Evolutionary conservation across 2,888 invertebrate species (phyloP), one percentile per base, ranked within the genome.

Genomic region (Heliothis peltigera): DNA sequence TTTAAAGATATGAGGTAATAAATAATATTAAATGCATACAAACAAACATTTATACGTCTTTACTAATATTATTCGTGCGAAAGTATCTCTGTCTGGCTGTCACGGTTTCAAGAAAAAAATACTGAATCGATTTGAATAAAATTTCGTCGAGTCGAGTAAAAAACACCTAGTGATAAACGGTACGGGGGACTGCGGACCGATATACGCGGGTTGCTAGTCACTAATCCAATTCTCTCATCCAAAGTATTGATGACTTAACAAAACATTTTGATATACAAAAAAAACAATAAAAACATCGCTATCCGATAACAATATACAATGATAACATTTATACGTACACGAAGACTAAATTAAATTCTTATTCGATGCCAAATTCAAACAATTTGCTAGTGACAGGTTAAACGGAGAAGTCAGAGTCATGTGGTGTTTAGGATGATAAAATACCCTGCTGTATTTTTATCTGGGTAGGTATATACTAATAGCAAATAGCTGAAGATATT

Each of bases 281-380:
- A 47, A 22, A 47, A 47, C 19, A 49, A 32, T 49, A 28, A 52
- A 52, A 21, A 25, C 7, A 21, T 25, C 42, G 8, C 12, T 12
- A 22, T 17, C 10, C 8, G n/a, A 8, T 22, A 5, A 42, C 22
- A 42, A 39, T 52, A 35, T 35, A 12, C 35, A 35, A 35, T 15
- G 35, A 35, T 35, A 35, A 35, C 35, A 15, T 35, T 35, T 35
- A 2, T 35, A 35, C 4, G 12, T 12, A 35, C 35, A 15, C 12
- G 35, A 15, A 35, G 15, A 35, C 35, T 35, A 35, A 35, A 35
- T 35, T 15, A 35, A 35, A 35, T 35, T 35, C 35, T 35, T 15
- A 35, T 35, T 35, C 35, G 35, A 12, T 4, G 5, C 35, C 8
- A 15, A 35, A 15, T 35, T 35, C 8, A 1, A 15, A 35, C 15